These are phyloP conservation scores for Dolichallabes microphthalmus DNA, from an alignment of 2,113 vertebrate genomes.

Conservation along the genomic window DNA sequence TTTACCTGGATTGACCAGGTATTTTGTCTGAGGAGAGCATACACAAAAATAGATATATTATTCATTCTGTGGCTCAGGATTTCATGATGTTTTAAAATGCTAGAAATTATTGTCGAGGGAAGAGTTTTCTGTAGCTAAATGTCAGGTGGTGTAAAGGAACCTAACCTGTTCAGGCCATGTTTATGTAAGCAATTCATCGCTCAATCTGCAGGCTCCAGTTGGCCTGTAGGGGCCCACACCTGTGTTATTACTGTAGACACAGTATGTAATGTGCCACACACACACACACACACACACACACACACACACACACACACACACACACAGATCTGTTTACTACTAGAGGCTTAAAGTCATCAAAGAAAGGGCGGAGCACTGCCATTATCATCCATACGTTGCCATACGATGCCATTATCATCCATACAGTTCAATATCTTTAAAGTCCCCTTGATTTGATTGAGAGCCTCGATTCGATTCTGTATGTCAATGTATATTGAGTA, in stretches of 20 bases:
- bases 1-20: not conserved
- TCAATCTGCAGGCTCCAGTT: not conserved
- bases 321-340: constrained; percentile 11
- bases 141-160: constrained; percentile 3
- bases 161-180: constrained; percentile 2
- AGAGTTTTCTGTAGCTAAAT: constrained; percentile 27
- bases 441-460: not conserved
- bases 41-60: not conserved
- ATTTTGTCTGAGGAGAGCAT: not conserved
- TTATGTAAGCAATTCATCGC: constrained; percentile 34
- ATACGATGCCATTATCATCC: not conserved
- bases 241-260: constrained; percentile 18
- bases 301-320: constrained; percentile 4
- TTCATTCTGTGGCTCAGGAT: not conserved
- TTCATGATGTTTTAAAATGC: not conserved
- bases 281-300: constrained; percentile 3
- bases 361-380: not conserved
- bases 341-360: not conserved
- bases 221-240: constrained; percentile 16
- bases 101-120: not conserved
- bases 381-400: not conserved
- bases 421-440: constrained; percentile 7
- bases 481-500: constrained; percentile 1
- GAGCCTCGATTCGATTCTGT: not conserved
- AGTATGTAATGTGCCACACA: constrained; percentile 15